Base-by-base conservation (phyloP, 1,140 invertebrate species). In the Apis laboriosa region DNA sequence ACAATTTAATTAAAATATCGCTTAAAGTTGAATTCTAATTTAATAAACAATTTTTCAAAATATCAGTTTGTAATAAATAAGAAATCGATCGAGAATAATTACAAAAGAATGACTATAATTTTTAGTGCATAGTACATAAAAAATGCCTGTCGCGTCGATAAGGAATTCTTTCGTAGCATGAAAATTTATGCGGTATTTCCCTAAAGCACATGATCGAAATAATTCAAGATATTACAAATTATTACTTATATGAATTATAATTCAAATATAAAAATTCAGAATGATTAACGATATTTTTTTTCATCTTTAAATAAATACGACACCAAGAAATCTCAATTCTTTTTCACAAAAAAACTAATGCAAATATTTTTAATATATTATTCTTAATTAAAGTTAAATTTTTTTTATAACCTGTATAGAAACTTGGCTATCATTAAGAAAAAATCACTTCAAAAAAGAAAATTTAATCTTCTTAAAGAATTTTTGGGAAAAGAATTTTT, bases 101-200 rank as follows among this genome's bases (percentile, higher is more conserved):
- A 67, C 21, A 4, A 2, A 77, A 63, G 58, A 49, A 24, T 9
- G 24, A 12, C 0, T 51, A 24, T 75, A 73, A 72, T 70, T 79
- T 13, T 19, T 28, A 13, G 9, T 28, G 19, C 64, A 19, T 43
- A 43, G 24, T 24, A 34, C 17, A 17, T 73, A 21, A 51, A 28
- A 49, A 64, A 21, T 24, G 53, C 58, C 66, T 66, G 49, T 66
- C 78, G 9, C 2, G 49, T 24, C 43, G 80, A 82, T 76, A 76
- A 77, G 80, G 19, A 61, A 68, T 68, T 68, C 13, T 9, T 15
- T 28, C 21, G 43, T 60, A 64, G n/a, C 55, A 53, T 17, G 34
- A 55, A 61, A 66, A 55, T 82, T 58, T 82, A 53, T 24, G 70
- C 73, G 73, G 55, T 76, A 66, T 66, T 24, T 58, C 28, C 7